These are phyloP conservation scores for Cotesia chilonis DNA, from an alignment of 1,140 invertebrate genomes.

Conservation along the genomic window DNA sequence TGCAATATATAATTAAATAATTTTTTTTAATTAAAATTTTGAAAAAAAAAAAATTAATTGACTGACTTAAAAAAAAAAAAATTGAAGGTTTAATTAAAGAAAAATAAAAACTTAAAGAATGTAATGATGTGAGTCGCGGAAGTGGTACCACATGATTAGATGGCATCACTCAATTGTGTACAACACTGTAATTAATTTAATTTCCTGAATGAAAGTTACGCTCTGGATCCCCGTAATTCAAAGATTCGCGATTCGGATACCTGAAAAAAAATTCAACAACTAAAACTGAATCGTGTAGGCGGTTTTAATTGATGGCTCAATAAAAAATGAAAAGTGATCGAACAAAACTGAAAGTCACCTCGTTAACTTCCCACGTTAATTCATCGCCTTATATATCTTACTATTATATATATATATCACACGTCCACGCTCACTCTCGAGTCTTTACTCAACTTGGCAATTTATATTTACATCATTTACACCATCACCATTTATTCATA, in stretches of 20 bases:
- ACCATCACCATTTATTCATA: background rate
- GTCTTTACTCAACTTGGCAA: too few relatives aligned
- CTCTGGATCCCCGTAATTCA: constrained; percentile 26
- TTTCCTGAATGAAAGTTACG: constrained; percentile 46
- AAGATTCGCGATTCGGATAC: background rate
- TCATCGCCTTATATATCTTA: too few relatives aligned
- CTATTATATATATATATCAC: too few relatives aligned
- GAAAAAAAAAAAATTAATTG: too few relatives aligned
- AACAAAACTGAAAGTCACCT: constrained; percentile 1
- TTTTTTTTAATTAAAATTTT: too few relatives aligned
- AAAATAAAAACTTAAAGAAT: constrained; percentile 32
- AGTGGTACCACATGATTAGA: constrained; percentile 38
- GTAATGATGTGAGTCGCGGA: constrained; percentile 24
- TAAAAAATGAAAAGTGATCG: constrained; percentile 7
- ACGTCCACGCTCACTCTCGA: too few relatives aligned
- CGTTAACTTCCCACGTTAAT: too few relatives aligned
- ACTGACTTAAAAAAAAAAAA: too few relatives aligned
- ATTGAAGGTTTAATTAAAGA: constrained; percentile 5
- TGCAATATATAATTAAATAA: too few relatives aligned
- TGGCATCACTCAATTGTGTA: constrained; percentile 34
- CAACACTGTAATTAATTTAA: constrained; percentile 49
- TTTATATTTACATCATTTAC: too few relatives aligned
- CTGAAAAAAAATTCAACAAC: background rate
- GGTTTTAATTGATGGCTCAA: background rate
- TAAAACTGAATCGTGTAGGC: background rate